A percentile compares a stretch with the other conserved stretches of the same genome.
Conservation (phyloP, 2,888 invertebrate genomes). For the Mesorhabditis belari region DNA sequence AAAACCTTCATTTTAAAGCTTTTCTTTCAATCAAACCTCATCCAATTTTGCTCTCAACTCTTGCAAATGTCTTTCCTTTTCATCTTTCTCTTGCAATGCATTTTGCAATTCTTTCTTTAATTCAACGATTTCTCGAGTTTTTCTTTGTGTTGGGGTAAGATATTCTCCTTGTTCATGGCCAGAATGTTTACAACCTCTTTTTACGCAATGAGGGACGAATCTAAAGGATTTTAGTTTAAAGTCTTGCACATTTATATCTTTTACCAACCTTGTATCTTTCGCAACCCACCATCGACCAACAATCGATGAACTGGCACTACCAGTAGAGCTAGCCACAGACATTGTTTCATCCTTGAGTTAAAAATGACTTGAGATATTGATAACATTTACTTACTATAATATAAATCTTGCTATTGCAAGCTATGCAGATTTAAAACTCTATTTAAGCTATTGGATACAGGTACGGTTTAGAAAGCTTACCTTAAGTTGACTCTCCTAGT, state of each 20-base stretch:
- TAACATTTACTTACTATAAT: too few species aligned
- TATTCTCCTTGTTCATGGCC: conserved; percentile 34
- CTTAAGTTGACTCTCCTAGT: too few species aligned
- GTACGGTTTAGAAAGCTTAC: too few species aligned
- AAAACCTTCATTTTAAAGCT: conserved; percentile 1
- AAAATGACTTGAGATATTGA: too few species aligned
- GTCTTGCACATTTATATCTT: neutral
- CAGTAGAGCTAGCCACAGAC: conserved; percentile 38
- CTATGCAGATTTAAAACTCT: conserved; percentile 2
- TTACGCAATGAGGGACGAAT: conserved; percentile 48
- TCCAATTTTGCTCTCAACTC: conserved; percentile 47
- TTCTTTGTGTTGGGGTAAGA: conserved; percentile 50
- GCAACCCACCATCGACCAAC: conserved; percentile 52
- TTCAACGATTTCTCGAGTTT: conserved; percentile 28
- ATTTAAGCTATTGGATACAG: conserved; percentile 6
- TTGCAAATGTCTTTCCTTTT: conserved; percentile 46
- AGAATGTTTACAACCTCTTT: conserved; percentile 42
- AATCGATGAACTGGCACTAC: conserved; percentile 37
- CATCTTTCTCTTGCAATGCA: conserved; percentile 32
- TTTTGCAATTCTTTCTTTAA: conserved; percentile 36
- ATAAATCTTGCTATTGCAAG: too few species aligned
- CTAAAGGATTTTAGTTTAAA: conserved; percentile 8
- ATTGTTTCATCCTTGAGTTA: conserved; percentile 14
- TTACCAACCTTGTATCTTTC: conserved; percentile 39
- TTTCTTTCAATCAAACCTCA: conserved; percentile 30